Evolutionary conservation across 2,888 invertebrate genomes (phyloP), one percentile per base, ranked within the genome.

Genomic region (Plusia festucae): DNA sequence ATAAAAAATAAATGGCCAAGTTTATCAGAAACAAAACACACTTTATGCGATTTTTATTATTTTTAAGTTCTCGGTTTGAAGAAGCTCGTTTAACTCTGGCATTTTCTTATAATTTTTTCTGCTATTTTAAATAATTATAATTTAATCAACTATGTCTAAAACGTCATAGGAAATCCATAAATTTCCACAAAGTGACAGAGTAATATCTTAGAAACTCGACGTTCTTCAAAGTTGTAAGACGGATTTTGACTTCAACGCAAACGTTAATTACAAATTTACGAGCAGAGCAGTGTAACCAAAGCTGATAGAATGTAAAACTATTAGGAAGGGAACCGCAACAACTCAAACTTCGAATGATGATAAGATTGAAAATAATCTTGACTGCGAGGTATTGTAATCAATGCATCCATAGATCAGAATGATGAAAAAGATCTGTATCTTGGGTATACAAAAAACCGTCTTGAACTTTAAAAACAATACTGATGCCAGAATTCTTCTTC

Each of bases 231-330:
- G 20, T 49, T 20, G 20, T 49, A 20, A 49, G 18, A 49, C 46
- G 46, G 46, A 49, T 49, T 49, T 49, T 49, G 46, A 20, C 46
- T 49, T 49, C 13, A 49, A 49, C 46, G 20, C 46, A 20, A 49
- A 49, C 18, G 20, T 49, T 49, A 49, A 22, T 59, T 62, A 69
- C 40, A 27, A 59, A 53, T 6, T 58, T 40, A 62, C 20, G 24
- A 61, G 18, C 52, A 24, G 46, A 4, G 11, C 53, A 20, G 46
- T 24, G 18, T 46, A 30, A 61, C 20, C 30, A 15, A 22, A 32
- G 32, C 11, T 58, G 27, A 32, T 49, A 49, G 57, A 44, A 54
- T 27, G 2, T n/a, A n/a, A n/a, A 20, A 34, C n/a, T 68, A 54
- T 24, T 52, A 15, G 2, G 4, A 15, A 60, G 51, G n/a, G n/a